Evolutionary conservation across 2,797 vertebrate genomes (phyloP), one percentile per base, ranked within the genome.

Genomic region (Tapera naevia): DNA sequence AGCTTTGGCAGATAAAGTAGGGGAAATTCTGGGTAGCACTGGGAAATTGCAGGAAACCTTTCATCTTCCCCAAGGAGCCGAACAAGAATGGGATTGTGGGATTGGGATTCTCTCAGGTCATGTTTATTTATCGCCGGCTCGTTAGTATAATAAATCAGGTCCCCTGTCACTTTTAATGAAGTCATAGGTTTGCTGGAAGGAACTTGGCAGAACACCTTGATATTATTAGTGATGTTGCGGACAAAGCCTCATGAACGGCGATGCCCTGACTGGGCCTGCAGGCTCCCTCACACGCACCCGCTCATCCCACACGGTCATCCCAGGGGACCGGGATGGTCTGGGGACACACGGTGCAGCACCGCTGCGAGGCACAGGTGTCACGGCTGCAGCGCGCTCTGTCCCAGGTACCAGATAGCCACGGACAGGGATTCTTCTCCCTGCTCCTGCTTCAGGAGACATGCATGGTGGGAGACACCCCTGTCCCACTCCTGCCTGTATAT

Each of bases 201-300:
- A 94, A 95, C 93, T 97, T 97, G 98, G 97, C 97, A 97, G 96
- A 91, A 96, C 96, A 97, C 91, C 95, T 95, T 95, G 96, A 95
- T 96, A 96, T 96, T 93, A 96, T 97, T 97, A 89, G 82, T 62
- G 92, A 62, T 85, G 93, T 82, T 70, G 81, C 10, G 10, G 94
- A 94, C 94, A 94, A 94, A 97, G 93, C 72, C 91, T 72, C 89
- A 37, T 94, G 97, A 50, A 88, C 95, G 92, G 95, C 91, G 9
- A 94, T 94, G 96, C 89, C 78, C 67, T 91, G 92, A 91, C 83
- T 25, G 33, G 35, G 53, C 18, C 81, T 1, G 1, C 19, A 6
- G 79, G 32, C 51, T 70, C 91, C 86, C 89, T 76, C 45, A 48
- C 83, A 92, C 0, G 61, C 80, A 97, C 80, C 39, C 69, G 17